Evolutionary conservation across 2,113 vertebrate species (phyloP).

Genomic region (Hemicordylus capensis): DNA sequence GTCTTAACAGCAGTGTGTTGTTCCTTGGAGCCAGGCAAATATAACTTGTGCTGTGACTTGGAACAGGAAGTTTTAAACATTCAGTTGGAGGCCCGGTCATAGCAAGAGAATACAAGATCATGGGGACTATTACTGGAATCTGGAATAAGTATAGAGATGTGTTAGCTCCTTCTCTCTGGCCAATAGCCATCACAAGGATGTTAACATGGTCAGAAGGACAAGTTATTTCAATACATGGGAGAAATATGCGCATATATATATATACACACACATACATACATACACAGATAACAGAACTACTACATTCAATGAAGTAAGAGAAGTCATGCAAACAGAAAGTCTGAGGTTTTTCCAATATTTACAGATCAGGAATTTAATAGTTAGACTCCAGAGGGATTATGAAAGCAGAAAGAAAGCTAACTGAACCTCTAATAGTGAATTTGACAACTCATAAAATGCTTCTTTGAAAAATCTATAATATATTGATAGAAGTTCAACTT

Average conservation of each 20-base stretch:
- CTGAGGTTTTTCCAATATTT: neutral
- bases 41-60: neutral
- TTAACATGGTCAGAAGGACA: neutral
- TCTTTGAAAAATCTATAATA: neutral
- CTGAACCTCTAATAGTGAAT: neutral
- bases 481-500: neutral
- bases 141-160: neutral
- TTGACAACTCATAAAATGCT: neutral
- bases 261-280: neutral
- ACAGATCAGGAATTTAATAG: neutral
- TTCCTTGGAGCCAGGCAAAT: neutral
- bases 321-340: neutral
- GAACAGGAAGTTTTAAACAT: neutral
- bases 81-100: neutral
- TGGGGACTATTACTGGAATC: neutral
- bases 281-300: neutral
- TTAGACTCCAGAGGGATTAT: neutral
- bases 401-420: neutral
- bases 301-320: neutral
- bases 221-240: neutral
- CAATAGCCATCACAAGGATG: neutral
- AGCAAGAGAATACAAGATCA: neutral
- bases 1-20: neutral
- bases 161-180: neutral
- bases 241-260: neutral